A percentile compares a stretch with the other conserved stretches of the same genome.
Conservation (phyloP, 2,113 vertebrate species). For the Oryzias woworae region DNA sequence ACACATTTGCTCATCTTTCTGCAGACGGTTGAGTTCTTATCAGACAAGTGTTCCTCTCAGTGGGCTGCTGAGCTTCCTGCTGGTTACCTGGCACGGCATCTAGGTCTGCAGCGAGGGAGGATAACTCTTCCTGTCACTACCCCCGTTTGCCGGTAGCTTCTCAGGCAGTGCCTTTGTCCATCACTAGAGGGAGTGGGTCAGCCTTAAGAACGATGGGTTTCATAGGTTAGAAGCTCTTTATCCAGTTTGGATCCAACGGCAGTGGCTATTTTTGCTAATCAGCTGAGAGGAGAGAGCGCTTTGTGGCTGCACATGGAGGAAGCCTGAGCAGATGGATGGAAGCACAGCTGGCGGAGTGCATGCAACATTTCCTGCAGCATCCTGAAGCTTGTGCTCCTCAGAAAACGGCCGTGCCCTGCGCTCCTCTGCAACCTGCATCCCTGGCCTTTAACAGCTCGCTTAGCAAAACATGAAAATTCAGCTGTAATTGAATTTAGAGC, state of each 20-base stretch:
- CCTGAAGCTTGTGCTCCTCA: slow-evolving; percentile 18
- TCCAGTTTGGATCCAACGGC: too few species aligned
- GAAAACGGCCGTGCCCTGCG: slow-evolving; percentile 14
- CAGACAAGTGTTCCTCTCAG: slow-evolving; percentile 31
- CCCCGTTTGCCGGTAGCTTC: slow-evolving; percentile 42
- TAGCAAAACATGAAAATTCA: too few species aligned
- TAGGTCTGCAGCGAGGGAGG: slow-evolving; percentile 24
- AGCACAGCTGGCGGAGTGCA: slow-evolving; percentile 28
- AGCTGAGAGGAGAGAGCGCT: too few species aligned
- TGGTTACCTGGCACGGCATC: slow-evolving; percentile 10
- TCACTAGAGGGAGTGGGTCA: slow-evolving; percentile 78
- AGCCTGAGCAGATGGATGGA: slow-evolving; percentile 7
- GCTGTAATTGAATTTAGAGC: slow-evolving; percentile 55
- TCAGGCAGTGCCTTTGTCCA: slow-evolving; percentile 66
- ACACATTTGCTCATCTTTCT: slow-evolving; percentile 19
- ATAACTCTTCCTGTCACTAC: slow-evolving; percentile 36
- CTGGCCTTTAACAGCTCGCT: slow-evolving; percentile 7
- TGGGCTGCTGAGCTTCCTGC: slow-evolving; percentile 9
- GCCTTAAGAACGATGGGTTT: slow-evolving; percentile 57
- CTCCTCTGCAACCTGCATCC: slow-evolving; percentile 35
- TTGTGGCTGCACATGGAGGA: too few species aligned
- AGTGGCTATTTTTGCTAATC: too few species aligned
- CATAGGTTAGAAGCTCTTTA: too few species aligned
- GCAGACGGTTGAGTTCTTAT: slow-evolving; percentile 17
- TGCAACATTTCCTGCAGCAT: slow-evolving; percentile 37